These are phyloP conservation scores for Chloroceryle amazona DNA, from an alignment of 2,797 vertebrate species.

Conservation along the genomic window DNA sequence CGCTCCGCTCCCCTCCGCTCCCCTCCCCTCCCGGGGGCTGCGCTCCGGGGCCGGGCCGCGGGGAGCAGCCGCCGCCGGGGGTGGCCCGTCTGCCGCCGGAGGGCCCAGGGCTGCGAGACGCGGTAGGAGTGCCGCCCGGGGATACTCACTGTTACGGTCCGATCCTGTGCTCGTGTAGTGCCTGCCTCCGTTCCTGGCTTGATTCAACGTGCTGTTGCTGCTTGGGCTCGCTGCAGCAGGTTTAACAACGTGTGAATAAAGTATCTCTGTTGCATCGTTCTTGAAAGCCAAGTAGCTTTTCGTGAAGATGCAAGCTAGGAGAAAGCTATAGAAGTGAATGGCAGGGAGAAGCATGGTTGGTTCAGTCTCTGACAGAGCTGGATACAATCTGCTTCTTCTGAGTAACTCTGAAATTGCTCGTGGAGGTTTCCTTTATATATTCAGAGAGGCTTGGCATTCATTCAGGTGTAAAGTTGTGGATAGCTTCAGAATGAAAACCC, in stretches of 20 bases:
- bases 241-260: slow-evolving; percentile 86
- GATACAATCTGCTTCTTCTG: slow-evolving; percentile 67
- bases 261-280: slow-evolving; percentile 94
- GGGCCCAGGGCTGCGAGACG: background rate
- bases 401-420: slow-evolving; percentile 76
- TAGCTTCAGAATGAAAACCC: slow-evolving; percentile 84
- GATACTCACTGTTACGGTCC: slow-evolving; percentile 90
- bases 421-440: slow-evolving; percentile 84
- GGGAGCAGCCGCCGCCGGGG: background rate
- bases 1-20: background rate
- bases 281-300: slow-evolving; percentile 89
- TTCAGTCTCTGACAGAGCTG: slow-evolving; percentile 52
- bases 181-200: slow-evolving; percentile 91
- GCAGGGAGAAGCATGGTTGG: slow-evolving; percentile 86
- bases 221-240: slow-evolving; percentile 81
- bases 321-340: slow-evolving; percentile 83
- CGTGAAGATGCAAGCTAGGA: slow-evolving; percentile 87
- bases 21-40: background rate
- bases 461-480: slow-evolving; percentile 89
- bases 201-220: slow-evolving; percentile 92
- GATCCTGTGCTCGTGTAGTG: slow-evolving; percentile 78
- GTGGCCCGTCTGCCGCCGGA: background rate
- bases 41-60: background rate
- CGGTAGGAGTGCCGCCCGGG: background rate
- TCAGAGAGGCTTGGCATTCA: slow-evolving; percentile 83